These are phyloP conservation scores for Hypena proboscidalis DNA, from an alignment of 2,888 invertebrate species.

Conservation along the genomic window DNA sequence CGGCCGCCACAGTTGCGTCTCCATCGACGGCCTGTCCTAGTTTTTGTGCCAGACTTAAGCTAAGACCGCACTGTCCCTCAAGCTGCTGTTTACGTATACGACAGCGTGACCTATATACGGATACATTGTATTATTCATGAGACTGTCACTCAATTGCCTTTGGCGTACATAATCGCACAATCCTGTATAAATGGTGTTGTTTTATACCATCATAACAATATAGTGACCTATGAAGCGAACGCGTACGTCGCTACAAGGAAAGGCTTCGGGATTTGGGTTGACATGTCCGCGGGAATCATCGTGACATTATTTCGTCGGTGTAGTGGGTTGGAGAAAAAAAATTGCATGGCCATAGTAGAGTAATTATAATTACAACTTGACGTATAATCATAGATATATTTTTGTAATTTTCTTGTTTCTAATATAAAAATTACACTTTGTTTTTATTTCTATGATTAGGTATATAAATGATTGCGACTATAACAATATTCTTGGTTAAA, in stretches of 20 bases:
- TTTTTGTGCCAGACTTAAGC: slow-evolving; percentile 49
- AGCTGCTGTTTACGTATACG: slow-evolving; percentile 61
- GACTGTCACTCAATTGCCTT: slow-evolving; percentile 55
- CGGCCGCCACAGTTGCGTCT: slow-evolving; percentile 34
- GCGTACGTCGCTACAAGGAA: slow-evolving; percentile 15
- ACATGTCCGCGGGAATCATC: too few relatives aligned
- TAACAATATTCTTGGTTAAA: too few relatives aligned
- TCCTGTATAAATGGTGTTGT: slow-evolving; percentile 27
- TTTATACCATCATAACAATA: slow-evolving; percentile 29
- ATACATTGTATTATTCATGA: slow-evolving; percentile 73
- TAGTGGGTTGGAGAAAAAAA: too few relatives aligned
- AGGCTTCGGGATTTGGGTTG: slow-evolving; percentile 3
- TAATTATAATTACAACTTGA: too few relatives aligned
- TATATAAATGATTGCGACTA: too few relatives aligned
- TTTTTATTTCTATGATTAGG: too few relatives aligned
- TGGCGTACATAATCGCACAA: slow-evolving; percentile 39
- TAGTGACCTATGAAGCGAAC: slow-evolving; percentile 34
- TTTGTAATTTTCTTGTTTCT: too few relatives aligned
- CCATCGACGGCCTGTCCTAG: slow-evolving; percentile 50
- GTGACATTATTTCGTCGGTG: too few relatives aligned
- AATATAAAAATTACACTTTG: too few relatives aligned
- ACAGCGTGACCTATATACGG: slow-evolving; percentile 72
- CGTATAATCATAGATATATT: too few relatives aligned
- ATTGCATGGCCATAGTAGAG: too few relatives aligned
- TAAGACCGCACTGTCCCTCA: slow-evolving; percentile 50